Conservation (phyloP, 2,888 invertebrate genomes). For the Amphipyra tragopoginis region DNA sequence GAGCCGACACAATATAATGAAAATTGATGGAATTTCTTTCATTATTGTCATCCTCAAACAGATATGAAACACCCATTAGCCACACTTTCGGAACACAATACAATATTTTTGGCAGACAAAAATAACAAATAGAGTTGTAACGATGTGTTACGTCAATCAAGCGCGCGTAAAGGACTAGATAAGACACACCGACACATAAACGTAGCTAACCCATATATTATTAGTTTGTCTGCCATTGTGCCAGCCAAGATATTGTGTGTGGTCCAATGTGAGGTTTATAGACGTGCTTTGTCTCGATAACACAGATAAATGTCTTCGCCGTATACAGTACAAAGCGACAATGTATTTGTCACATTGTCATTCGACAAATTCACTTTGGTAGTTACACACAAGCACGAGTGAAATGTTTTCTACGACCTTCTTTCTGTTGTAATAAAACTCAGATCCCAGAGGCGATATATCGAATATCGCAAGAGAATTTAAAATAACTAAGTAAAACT, state of each 20-base stretch:
- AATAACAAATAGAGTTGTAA: constrained; percentile 67
- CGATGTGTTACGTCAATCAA: constrained; percentile 77
- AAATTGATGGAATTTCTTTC: constrained; percentile 35
- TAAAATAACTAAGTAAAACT: constrained; percentile 71
- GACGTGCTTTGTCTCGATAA: constrained; percentile 88
- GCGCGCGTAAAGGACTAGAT: constrained; percentile 76
- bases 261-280: constrained; percentile 88
- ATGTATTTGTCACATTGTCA: constrained; percentile 84
- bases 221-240: constrained; percentile 84
- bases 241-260: constrained; percentile 86
- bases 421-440: constrained; percentile 53
- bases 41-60: constrained; percentile 42
- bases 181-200: constrained; percentile 78
- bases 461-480: constrained; percentile 56
- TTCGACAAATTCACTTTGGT: constrained; percentile 82
- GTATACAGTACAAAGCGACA: constrained; percentile 85
- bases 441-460: constrained; percentile 28
- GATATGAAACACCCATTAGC: constrained; percentile 54
- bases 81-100: constrained; percentile 61
- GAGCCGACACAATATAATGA: constrained; percentile 32
- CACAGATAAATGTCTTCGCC: constrained; percentile 88
- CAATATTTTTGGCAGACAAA: constrained; percentile 71
- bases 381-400: constrained; percentile 70
- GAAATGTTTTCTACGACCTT: constrained; percentile 61
- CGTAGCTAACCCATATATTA: constrained; percentile 83